A percentile compares a stretch with the other conserved stretches of the same genome.
These are phyloP conservation scores for Gadopsis marmoratus DNA, from an alignment of 2,797 vertebrate genomes.

Conservation along the genomic window DNA sequence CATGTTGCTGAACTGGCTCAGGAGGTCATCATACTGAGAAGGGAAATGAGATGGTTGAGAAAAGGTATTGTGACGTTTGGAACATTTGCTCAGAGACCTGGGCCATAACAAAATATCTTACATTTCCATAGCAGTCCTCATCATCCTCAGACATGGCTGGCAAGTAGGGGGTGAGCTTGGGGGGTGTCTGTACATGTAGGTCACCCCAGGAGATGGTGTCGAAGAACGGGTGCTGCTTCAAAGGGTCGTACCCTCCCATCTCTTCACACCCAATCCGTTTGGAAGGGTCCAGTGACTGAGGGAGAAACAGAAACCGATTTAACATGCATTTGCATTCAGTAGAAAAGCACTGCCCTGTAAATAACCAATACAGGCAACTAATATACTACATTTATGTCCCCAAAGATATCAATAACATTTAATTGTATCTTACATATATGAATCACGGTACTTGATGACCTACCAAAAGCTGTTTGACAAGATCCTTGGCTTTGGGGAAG, in stretches of 20 bases:
- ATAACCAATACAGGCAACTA: background rate
- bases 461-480: slow-evolving; percentile 97
- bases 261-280: slow-evolving; percentile 98
- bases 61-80: background rate
- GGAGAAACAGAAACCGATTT: background rate
- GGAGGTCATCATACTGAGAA: slow-evolving; percentile 95
- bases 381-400: background rate
- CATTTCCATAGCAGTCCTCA: slow-evolving; percentile 99
- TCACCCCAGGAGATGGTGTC: slow-evolving; percentile 94
- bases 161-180: slow-evolving; percentile 97
- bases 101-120: slow-evolving; percentile 71
- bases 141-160: slow-evolving; percentile 99
- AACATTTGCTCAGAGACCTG: background rate
- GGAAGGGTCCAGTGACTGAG: slow-evolving; percentile 93
- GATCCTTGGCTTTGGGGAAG: slow-evolving; percentile 98
- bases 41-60: slow-evolving; percentile 9
- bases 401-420: background rate
- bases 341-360: slow-evolving; percentile 7
- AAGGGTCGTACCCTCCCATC: slow-evolving; percentile 93
- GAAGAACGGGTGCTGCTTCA: slow-evolving; percentile 95
- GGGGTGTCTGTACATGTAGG: slow-evolving; percentile 93
- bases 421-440: background rate
- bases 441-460: slow-evolving; percentile 55
- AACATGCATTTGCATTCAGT: background rate
- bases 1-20: slow-evolving; percentile 99